Evolutionary conservation across 2,113 vertebrate genomes (phyloP), one percentile per base, ranked within the genome.

Genomic region (Mustela lutreola): DNA sequence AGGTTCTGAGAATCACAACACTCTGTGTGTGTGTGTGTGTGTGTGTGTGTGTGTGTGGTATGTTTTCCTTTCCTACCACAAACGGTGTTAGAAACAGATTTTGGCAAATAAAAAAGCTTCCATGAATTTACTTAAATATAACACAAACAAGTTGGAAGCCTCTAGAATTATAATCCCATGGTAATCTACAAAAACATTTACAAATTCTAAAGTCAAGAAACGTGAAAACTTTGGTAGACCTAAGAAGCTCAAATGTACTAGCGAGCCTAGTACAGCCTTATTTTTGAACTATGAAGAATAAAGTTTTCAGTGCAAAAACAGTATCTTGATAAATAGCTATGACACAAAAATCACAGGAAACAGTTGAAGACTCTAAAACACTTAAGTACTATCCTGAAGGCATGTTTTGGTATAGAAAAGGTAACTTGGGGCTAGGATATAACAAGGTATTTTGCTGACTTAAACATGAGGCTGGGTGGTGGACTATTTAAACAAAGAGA

Each of bases 231-330:
- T 97, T 92, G 91, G 93, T 60, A 65, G 70, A 36, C 42, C 42
- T 19, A 73, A 82, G 11, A 94, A 93, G 36, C 28, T 67, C 78
- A 67, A 0, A 39, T 26, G 78, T 3, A 53, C 19, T 14, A 9
- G 16, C 2, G 1, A 87, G 60, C 31, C 58, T 28, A 71, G 8
- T 16, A 67, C 63, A 67, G 56, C 36, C 80, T 31, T n/a, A 24
- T 39, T 80, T 95, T 26, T 79, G 2, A 96, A 94, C 84, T 58
- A 90, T 21, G 93, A 80, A 92, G 86, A 90, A 24, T 85, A 78
- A 98, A 91, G 93, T 94, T 95, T 42, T 97, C 89, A 98, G 98
- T 91, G 96, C 91, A 92, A 91, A 98, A 97, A 94, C 24, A 39
- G 15, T 75, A 73, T 11, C 0, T 70, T 50, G 78, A 97, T 95